Evolutionary conservation across 2,113 vertebrate genomes (phyloP), one percentile per base, ranked within the genome.

Genomic region (Nycticorax nycticorax): DNA sequence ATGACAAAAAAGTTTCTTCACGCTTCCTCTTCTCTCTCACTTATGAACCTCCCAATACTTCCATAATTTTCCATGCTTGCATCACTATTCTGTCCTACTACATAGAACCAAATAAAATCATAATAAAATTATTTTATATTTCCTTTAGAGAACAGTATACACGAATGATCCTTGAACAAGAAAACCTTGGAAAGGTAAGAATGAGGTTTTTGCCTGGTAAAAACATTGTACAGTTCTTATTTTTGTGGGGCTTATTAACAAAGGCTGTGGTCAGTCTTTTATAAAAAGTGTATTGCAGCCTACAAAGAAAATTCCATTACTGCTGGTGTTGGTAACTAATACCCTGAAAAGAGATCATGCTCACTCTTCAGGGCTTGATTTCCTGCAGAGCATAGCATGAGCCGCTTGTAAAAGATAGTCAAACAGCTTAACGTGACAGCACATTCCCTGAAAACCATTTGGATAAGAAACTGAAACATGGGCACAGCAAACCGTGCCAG

Each of bases 171-270:
- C 97, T 98, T 43, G 99, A 99, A 78, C 99, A 99, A 96, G 99
- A 99, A 97, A 98, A 99, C 93, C 98, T 99, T 80, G 99, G 99
- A 93, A 99, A 99, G 99, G 99, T 99, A 98, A 98, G 98, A 83
- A 84, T 39, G 37, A 67, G 14, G 47, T 8, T 92, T 88, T 63
- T 88, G 85, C 75, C 59, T 88, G 77, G 66, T 64, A 63, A 63
- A 91, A 84, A 64, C 73, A 10, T 85, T 13, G 32, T n/a, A 13
- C 20, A 19, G 16, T 47, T 93, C 4, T 0, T 76, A 12, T 60
- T 85, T 92, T 88, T 47, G 66, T 43, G 55, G 41, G 66, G 39
- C 32, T 95, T 93, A 62, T 45, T 82, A 88, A 50, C 50, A 63
- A 96, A 85, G 56, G 81, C 77, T 94, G 47, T 77, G 67, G 45